These are phyloP conservation scores for Cosmorhoe ocellata DNA, from an alignment of 2,888 invertebrate genomes.

Conservation along the genomic window DNA sequence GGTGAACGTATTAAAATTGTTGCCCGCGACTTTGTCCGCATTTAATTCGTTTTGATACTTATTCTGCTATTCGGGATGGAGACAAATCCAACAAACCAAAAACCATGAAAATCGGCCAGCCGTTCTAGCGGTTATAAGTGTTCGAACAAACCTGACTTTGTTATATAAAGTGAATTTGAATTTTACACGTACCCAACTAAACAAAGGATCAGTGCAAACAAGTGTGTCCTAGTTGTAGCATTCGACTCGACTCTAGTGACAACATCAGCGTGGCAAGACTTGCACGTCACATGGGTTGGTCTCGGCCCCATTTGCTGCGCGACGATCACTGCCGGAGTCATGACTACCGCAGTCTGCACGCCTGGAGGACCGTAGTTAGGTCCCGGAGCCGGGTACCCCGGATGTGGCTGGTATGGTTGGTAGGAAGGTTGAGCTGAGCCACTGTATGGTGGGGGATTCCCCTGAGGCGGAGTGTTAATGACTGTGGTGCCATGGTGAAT, in stretches of 20 bases:
- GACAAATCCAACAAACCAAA: no score
- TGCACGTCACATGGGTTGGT: constrained; percentile 57
- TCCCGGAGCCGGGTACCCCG: constrained; percentile 12
- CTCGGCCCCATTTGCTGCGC: constrained; percentile 47
- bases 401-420: constrained; percentile 8
- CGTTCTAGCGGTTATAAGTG: no score
- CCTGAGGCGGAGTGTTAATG: constrained; percentile 21
- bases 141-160: no score
- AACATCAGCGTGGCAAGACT: constrained; percentile 67
- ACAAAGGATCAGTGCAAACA: constrained; percentile 77
- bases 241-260: constrained; percentile 64
- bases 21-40: no score
- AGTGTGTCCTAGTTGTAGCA: constrained; percentile 76
- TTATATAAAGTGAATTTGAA: no score
- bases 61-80: no score
- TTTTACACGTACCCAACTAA: constrained; percentile 63
- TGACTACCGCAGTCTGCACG: constrained; percentile 1
- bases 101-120: no score
- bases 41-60: no score
- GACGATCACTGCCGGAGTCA: constrained; percentile 29
- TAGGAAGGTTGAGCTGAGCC: constrained; percentile 29
- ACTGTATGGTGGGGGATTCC: constrained; percentile 27
- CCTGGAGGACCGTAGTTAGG: background rate
- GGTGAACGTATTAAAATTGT: no score
- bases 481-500: constrained; percentile 13